Evolutionary conservation across 2,888 invertebrate species (phyloP), one percentile per base, ranked within the genome.

Genomic region (Drosophila subsilvestris): DNA sequence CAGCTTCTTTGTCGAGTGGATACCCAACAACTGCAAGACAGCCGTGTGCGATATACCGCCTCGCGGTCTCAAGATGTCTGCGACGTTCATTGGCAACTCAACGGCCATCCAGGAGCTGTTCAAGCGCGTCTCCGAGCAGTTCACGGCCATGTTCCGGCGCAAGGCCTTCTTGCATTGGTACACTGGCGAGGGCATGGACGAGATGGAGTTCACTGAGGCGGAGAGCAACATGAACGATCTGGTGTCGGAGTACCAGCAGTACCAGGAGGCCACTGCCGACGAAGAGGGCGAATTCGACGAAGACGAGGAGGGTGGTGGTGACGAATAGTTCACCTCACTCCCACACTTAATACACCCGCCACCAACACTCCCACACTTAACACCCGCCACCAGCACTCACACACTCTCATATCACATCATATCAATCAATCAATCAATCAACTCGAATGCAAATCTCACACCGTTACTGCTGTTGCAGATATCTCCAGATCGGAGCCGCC

Each of bases 91-190:
- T 91, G 98, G 97, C 76, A 97, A 98, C 93, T 96, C 96, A 29
- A 98, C 98, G 80, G 97, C 97, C 90, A 98, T 98, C 92, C 97
- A 97, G 91, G 97, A 98, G 93, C 93, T 98, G 90, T 98, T 98
- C 94, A 97, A 97, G 93, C 94, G 97, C 87, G 96, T 97, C 91
- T 96, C 96, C 5, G 97, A 98, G 91, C 97, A 98, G 93, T 97
- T 97, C 93, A 96, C 97, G 18, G 98, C 98, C 90, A 98, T 98
- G 98, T 98, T 98, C 95, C 95, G 98, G 91, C 95, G 98, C 90
- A 98, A 98, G 93, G 98, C 98, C 93, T 98, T 98, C 95, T 94
- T 98, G 93, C 98, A 98, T 95, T 98, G 98, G 98, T 98, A 98
- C 94, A 98, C 97, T 29, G 98, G 97, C 78, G 98, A 98, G 93